These are phyloP conservation scores for Prunella strophiata DNA, from an alignment of 2,797 vertebrate genomes.

Conservation along the genomic window DNA sequence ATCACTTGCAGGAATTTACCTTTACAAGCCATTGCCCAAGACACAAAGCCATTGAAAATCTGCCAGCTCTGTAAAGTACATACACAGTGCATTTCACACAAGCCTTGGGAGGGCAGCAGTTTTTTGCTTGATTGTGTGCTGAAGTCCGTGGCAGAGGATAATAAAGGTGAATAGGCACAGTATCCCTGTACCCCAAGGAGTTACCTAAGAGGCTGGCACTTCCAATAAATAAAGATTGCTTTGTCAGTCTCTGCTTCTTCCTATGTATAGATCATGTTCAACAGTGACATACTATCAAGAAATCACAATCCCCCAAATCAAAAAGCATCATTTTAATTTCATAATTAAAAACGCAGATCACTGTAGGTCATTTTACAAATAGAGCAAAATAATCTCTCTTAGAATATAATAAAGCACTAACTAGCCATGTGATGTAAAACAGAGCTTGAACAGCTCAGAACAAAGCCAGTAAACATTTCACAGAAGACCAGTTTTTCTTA, in stretches of 20 bases:
- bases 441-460: background rate
- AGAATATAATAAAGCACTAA: background rate
- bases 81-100: background rate
- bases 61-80: background rate
- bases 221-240: background rate
- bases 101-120: background rate
- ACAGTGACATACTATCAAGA: background rate
- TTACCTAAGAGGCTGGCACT: background rate
- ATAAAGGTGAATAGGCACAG: background rate
- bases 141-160: background rate
- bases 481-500: background rate
- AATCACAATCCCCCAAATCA: background rate
- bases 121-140: background rate
- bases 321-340: background rate
- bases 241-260: background rate
- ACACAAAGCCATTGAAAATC: background rate
- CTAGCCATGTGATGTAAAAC: background rate
- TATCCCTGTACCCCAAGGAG: background rate
- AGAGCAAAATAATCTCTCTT: background rate
- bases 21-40: background rate
- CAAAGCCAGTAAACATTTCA: background rate
- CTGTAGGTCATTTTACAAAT: background rate
- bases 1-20: background rate
- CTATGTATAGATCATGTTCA: background rate
- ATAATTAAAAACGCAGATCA: background rate